phyloP scores from a whole-genome alignment of 2,797 vertebrate species.

The Melanotaenia nigrans region DNA sequence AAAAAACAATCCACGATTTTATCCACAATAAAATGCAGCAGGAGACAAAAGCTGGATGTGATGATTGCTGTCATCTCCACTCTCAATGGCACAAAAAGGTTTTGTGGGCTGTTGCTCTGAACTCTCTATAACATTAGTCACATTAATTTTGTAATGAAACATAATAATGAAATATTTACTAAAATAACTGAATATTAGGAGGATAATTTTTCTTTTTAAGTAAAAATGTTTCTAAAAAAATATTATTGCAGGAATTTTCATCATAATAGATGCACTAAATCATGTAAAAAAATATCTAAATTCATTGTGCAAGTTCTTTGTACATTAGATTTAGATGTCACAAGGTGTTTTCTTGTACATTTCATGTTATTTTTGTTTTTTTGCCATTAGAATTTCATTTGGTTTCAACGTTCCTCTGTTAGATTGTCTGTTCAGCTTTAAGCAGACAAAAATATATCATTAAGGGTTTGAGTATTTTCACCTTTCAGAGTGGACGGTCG shows the following conservation, averaged over 20 bases:
- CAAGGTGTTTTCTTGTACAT: no score
- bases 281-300: background rate
- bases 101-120: slow-evolving; percentile 12
- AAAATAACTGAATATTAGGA: slow-evolving; percentile 20
- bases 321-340: no score
- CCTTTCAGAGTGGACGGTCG: no score
- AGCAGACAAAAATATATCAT: no score
- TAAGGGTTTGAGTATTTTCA: no score
- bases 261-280: no score
- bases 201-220: background rate
- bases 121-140: slow-evolving; percentile 29
- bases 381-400: background rate
- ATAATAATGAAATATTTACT: slow-evolving; percentile 10
- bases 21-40: background rate
- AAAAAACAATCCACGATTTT: background rate
- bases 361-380: background rate
- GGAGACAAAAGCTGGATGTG: background rate
- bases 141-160: slow-evolving; percentile 27
- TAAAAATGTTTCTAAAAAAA: no score
- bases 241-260: no score
- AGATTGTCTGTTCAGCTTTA: no score
- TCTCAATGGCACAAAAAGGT: slow-evolving; percentile 7
- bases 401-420: no score
- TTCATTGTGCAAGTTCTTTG: background rate
- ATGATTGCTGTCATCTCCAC: background rate